These are phyloP conservation scores for Drosophila bifasciata DNA, from an alignment of 1,140 invertebrate species.

Conservation along the genomic window DNA sequence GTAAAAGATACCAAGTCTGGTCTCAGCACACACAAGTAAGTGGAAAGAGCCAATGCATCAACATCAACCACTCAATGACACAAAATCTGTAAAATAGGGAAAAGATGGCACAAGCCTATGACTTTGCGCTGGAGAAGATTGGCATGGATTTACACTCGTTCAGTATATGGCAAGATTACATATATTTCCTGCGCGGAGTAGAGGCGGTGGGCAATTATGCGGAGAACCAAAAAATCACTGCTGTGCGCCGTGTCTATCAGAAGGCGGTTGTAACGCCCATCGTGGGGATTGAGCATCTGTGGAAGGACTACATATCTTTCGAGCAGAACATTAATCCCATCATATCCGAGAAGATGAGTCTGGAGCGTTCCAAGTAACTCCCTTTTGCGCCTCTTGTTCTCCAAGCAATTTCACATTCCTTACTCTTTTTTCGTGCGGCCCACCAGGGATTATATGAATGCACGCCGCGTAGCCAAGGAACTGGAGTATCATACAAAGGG, in stretches of 20 bases:
- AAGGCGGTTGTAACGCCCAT: slow-evolving; percentile 98
- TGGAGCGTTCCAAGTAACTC: slow-evolving; percentile 84
- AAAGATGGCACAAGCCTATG: slow-evolving; percentile 99
- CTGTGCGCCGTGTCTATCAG: slow-evolving; percentile 98
- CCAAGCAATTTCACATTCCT: neutral
- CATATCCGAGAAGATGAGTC: slow-evolving; percentile 90
- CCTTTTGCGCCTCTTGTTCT: neutral
- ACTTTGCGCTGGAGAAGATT: slow-evolving; percentile 99
- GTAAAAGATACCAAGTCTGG: slow-evolving; percentile 98
- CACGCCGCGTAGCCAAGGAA: slow-evolving; percentile 97
- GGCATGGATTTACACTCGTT: slow-evolving; percentile 99
- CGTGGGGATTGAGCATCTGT: slow-evolving; percentile 98
- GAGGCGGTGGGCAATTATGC: slow-evolving; percentile 99
- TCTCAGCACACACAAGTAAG: slow-evolving; percentile 97
- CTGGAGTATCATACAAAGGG: slow-evolving; percentile 97
- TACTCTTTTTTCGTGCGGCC: neutral
- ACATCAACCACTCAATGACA: too few species aligned
- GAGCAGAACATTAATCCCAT: slow-evolving; percentile 98
- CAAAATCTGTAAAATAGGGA: slow-evolving; percentile 87
- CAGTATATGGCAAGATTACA: slow-evolving; percentile 98
- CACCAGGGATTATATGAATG: slow-evolving; percentile 97
- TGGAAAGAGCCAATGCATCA: slow-evolving; percentile 48
- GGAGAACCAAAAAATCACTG: slow-evolving; percentile 99
- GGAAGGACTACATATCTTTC: slow-evolving; percentile 99
- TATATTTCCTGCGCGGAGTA: slow-evolving; percentile 98